These are phyloP conservation scores for Machaerirhynchus nigripectus DNA, from an alignment of 2,113 vertebrate species.

Conservation along the genomic window DNA sequence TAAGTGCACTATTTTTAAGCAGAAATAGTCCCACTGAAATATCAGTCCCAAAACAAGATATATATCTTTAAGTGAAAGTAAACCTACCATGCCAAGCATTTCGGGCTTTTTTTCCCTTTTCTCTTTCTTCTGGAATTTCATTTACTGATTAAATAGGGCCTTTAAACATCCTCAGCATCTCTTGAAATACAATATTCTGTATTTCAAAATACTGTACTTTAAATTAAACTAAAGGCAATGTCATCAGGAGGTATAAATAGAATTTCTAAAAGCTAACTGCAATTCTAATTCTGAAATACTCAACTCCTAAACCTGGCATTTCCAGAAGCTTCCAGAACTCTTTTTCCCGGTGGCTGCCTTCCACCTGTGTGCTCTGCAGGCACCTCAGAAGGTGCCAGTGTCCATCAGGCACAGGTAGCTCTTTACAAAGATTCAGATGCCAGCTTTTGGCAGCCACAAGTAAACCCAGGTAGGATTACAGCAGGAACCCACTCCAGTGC, in stretches of 20 bases:
- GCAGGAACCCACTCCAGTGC: not conserved
- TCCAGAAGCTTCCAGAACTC: not conserved
- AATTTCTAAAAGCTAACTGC: not conserved
- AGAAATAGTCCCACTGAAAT: not conserved
- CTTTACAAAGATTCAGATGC: not conserved
- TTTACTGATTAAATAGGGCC: not conserved
- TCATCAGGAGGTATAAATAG: not conserved
- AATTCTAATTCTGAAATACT: not conserved
- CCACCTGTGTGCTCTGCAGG: not conserved
- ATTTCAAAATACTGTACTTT: not conserved
- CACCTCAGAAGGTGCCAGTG: not conserved
- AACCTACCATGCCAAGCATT: not conserved
- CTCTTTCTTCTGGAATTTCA: not conserved
- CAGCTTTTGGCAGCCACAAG: not conserved
- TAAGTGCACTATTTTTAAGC: not conserved
- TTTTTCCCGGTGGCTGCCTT: not conserved
- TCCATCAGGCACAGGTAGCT: not conserved
- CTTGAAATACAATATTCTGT: not conserved
- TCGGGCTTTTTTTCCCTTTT: accelerated
- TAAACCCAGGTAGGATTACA: not conserved
- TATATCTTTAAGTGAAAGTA: not conserved
- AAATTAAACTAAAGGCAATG: not conserved
- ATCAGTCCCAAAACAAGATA: not conserved
- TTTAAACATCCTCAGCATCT: not conserved
- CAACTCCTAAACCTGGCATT: not conserved